A percentile compares a stretch with the other conserved stretches of the same genome.
These are phyloP conservation scores for Heliconius hermathena DNA, from an alignment of 1,140 invertebrate species.

Conservation along the genomic window DNA sequence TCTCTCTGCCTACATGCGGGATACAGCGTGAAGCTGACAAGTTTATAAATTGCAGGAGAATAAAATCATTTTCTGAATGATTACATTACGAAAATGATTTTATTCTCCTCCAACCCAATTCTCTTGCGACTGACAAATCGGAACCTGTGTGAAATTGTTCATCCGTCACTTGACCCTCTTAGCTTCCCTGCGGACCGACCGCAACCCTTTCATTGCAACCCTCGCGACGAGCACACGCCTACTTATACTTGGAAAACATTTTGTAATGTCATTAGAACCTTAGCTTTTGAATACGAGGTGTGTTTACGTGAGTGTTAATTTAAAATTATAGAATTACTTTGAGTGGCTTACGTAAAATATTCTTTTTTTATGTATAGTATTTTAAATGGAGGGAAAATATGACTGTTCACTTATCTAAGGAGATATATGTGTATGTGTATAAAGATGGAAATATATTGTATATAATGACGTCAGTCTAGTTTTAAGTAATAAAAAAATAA, in stretches of 20 bases:
- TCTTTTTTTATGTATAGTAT: too few species aligned
- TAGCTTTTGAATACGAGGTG: not conserved
- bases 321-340: not conserved
- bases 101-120: conserved; percentile 20
- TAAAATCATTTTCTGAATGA: not conserved
- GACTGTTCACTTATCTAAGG: too few species aligned
- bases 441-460: too few species aligned
- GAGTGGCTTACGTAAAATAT: not conserved
- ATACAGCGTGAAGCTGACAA: not conserved
- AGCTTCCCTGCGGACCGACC: conserved; percentile 28
- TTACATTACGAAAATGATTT: conserved; percentile 12
- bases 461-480: too few species aligned
- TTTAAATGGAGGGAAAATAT: not conserved
- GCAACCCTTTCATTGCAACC: conserved; percentile 26
- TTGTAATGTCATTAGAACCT: conserved; percentile 15
- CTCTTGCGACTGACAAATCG: conserved; percentile 22
- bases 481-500: too few species aligned
- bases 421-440: too few species aligned
- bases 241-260: conserved; percentile 18
- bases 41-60: not conserved
- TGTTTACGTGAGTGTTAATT: not conserved
- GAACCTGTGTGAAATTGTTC: conserved; percentile 21
- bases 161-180: conserved; percentile 29
- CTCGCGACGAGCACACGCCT: conserved; percentile 20
- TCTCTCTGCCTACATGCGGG: too few species aligned